Base-by-base conservation (phyloP, 2,888 invertebrate genomes). In the Drosophila setosimentum region DNA sequence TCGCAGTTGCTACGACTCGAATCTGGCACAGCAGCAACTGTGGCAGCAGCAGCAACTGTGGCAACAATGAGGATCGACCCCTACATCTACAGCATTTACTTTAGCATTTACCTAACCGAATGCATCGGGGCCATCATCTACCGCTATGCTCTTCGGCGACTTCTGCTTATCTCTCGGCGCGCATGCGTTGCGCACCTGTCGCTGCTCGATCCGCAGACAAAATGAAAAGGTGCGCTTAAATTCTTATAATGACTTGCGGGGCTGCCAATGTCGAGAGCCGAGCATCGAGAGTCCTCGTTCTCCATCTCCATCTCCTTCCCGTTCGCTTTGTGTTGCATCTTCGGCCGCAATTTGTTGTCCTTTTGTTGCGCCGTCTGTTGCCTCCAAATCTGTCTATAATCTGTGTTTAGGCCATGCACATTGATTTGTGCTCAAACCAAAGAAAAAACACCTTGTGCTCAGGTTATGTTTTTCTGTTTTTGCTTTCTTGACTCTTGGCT, bases 211-310 rank as follows among this genome's bases (percentile, higher is more conserved):
- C 66, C 65, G 68, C 74, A 73, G 76, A 73, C 81, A 62, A 76
- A 80, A 80, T 83, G 82, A 87, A 87, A 87, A 87, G 87, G 87
- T 87, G 87, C 87, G 87, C 89, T 87, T 89, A 89, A 87, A 89
- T 88, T 89, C 87, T 86, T 78, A 89, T 87, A 87, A 87, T 87
- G 89, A 87, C 89, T 89, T 83, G 69, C 82, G 78, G 72, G 70
- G 60, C 66, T 59, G 62, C 42, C 68, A 63, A 18, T 27, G 69
- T 60, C 42, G 21, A 37, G 40, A 49, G 50, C 54, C 63, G 4
- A 24, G 42, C 50, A 40, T 69, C 63, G 30, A 51, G 42, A 51
- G 68, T 59, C 59, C 63, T 69, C 30, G 51, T 48, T 49, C 63
- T 51, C 37, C 32, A 48, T 49, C 63, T 51, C 48, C 32, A 40